Conservation (phyloP, 1,140 invertebrate genomes). For the Drosophila bocki region DNA sequence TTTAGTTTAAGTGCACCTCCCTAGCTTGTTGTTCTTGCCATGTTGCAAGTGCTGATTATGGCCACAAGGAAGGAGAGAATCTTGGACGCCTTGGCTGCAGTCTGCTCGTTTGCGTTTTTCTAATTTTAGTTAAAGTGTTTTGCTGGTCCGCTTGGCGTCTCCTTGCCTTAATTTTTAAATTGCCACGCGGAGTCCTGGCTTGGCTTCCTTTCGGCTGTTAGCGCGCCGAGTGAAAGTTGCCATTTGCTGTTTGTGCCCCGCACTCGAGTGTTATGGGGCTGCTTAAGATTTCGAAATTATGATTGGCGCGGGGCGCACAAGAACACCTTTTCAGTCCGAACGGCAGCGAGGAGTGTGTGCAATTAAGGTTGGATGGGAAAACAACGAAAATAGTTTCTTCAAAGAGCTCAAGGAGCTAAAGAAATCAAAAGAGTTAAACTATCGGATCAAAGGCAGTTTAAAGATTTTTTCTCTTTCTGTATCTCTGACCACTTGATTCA, state of each 20-base stretch:
- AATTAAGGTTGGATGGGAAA: constrained; percentile 12
- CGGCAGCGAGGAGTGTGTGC: constrained; percentile 26
- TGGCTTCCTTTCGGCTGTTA: constrained; percentile 53
- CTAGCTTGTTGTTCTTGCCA: constrained; percentile 41
- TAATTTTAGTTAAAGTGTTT: constrained; percentile 56
- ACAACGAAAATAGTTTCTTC: not conserved
- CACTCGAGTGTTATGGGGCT: constrained; percentile 51
- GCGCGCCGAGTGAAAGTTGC: constrained; percentile 67
- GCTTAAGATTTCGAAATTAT: constrained; percentile 69
- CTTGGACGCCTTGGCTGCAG: constrained; percentile 54
- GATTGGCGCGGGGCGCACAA: constrained; percentile 47
- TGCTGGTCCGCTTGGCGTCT: constrained; percentile 46
- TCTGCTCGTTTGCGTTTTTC: constrained; percentile 58
- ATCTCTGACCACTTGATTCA: constrained; percentile 2
- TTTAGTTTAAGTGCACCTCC: not conserved
- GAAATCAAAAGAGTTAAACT: no score
- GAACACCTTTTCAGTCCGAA: constrained; percentile 7
- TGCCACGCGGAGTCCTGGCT: constrained; percentile 41
- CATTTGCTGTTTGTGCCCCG: constrained; percentile 28
- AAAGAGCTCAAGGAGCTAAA: not conserved
- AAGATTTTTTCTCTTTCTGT: not conserved
- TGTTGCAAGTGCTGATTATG: constrained; percentile 77
- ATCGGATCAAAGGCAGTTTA: not conserved
- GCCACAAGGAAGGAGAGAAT: constrained; percentile 28
- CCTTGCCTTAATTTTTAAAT: constrained; percentile 73